A percentile compares a stretch with the other conserved stretches of the same genome.
Evolutionary conservation across 2,797 vertebrate genomes (phyloP).

Genomic region (Lophius americanus): DNA sequence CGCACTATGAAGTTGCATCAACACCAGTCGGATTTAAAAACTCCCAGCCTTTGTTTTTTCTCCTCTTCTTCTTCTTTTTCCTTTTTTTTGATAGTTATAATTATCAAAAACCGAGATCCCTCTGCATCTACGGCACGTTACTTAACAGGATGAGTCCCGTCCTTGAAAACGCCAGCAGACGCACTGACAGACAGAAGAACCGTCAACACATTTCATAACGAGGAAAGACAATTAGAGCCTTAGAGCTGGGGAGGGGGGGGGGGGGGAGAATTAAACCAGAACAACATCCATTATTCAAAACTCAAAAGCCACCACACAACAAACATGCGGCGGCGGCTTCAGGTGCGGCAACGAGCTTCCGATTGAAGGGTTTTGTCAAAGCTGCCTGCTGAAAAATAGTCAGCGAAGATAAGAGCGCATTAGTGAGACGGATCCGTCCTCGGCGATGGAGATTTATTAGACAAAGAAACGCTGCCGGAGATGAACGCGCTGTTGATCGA

Average conservation of each 20-base stretch:
- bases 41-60: no score
- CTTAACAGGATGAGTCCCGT: conserved; percentile 26
- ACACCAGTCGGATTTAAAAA: no score
- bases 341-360: conserved; percentile 39
- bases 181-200: conserved; percentile 8
- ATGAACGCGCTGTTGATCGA: conserved; percentile 56
- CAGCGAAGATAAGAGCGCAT: conserved; percentile 70
- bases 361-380: conserved; percentile 15
- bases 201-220: conserved; percentile 23
- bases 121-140: conserved; percentile 6
- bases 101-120: no score
- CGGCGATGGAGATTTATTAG: conserved; percentile 73
- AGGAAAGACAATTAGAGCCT: conserved; percentile 33
- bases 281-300: conserved; percentile 58
- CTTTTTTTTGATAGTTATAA: not conserved
- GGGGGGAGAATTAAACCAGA: conserved; percentile 47
- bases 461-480: conserved; percentile 56
- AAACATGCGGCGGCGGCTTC: conserved; percentile 42
- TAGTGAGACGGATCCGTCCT: conserved; percentile 54
- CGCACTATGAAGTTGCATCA: no score
- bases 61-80: not conserved
- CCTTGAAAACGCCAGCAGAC: conserved; percentile 30
- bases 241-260: not conserved
- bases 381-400: conserved; percentile 23
- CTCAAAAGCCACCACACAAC: conserved; percentile 29